Evolutionary conservation across 1,140 invertebrate species (phyloP), one percentile per base, ranked within the genome.

Genomic region (Sarcophaga peregrina): DNA sequence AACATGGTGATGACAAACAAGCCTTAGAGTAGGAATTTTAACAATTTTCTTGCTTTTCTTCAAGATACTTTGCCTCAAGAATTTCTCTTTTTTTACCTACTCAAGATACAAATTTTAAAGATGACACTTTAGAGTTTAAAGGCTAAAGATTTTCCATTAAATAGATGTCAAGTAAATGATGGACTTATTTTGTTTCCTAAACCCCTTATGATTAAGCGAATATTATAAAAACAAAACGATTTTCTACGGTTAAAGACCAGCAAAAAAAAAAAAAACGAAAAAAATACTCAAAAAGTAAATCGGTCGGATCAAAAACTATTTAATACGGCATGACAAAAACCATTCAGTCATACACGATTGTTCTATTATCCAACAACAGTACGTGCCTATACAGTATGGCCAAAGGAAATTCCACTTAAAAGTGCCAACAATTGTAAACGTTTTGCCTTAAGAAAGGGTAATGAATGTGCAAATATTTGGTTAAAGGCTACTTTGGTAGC

Each of bases 401-500:
- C 3, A 6, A 13, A 58, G 54, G n/a, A 58, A 58, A 58, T 58
- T 58, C 54, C 54, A 58, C 54, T 58, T 58, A 58, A 58, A 58
- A 58, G 54, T 58, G 54, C 7, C 13, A 58, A 58, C 13, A 58
- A 3, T n/a, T n/a, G n/a, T n/a, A n/a, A n/a, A n/a, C n/a, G n/a
- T n/a, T n/a, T n/a, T n/a, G 54, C 54, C 15, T n/a, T 7, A 58
- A 58, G n/a, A 75, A 75, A 47, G 73, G 46, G 13, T 75, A 58
- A 58, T 58, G 13, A 58, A 58, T 58, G 13, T n/a, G 3, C 15
- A n/a, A 58, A 58, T 58, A 58, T 58, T 58, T 58, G 13, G 2
- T 58, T 58, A n/a, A 58, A 58, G 11, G n/a, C 54, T 58, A 58
- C 54, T 58, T 15, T 58, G n/a, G 54, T 58, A 58, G 54, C 54